Conservation (phyloP, 2,797 vertebrate species). For the Tapera naevia region DNA sequence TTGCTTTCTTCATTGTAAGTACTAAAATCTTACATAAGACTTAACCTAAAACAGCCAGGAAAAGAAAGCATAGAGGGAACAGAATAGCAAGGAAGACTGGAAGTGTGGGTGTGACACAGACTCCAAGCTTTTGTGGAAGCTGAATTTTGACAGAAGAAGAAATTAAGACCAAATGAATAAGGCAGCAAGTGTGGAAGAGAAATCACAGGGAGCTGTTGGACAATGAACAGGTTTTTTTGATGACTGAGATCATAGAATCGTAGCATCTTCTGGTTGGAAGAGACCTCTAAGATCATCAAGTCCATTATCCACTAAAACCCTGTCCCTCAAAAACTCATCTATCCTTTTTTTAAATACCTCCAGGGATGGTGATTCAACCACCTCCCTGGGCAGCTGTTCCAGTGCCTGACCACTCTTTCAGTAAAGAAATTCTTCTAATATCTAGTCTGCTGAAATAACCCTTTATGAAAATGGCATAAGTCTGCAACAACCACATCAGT, state of each 20-base stretch:
- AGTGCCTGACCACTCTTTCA: too few species aligned
- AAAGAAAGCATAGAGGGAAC: not conserved
- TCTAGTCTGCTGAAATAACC: too few species aligned
- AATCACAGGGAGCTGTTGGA: not conserved
- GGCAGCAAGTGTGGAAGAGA: not conserved
- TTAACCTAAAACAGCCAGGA: not conserved
- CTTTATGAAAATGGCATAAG: not conserved
- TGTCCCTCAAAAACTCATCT: too few species aligned
- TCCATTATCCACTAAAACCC: too few species aligned
- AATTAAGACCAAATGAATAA: not conserved
- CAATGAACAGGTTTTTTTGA: not conserved
- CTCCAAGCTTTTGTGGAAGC: not conserved
- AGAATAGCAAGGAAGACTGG: not conserved
- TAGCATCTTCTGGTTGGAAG: too few species aligned
- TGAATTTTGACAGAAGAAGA: not conserved
- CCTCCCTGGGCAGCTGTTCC: too few species aligned
- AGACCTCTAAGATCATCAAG: too few species aligned
- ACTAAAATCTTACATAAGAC: not conserved
- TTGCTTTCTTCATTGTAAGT: not conserved
- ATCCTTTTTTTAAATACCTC: too few species aligned
- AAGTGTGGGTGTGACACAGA: not conserved
- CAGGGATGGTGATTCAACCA: too few species aligned
- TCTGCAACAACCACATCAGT: not conserved
- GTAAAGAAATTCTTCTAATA: too few species aligned
- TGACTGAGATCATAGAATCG: too few species aligned